These are phyloP conservation scores for Arge pagana DNA, from an alignment of 2,888 invertebrate species.

Conservation along the genomic window DNA sequence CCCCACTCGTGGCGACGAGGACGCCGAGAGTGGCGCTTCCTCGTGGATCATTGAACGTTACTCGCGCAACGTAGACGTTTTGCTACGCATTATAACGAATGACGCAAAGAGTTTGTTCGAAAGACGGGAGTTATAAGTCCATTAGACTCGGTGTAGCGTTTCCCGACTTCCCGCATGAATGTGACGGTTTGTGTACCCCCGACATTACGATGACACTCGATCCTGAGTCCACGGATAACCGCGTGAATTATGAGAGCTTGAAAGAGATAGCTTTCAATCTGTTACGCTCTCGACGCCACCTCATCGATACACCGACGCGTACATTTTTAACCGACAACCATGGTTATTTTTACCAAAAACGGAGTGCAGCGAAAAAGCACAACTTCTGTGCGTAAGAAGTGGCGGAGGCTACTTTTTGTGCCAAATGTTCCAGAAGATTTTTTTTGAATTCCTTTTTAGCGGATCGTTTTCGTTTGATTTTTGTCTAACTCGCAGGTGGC, in stretches of 20 bases:
- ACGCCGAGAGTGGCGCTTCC: too few species aligned
- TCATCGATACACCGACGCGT: slow-evolving; percentile 1
- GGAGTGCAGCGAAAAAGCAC: too few species aligned
- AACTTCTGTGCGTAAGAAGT: too few species aligned
- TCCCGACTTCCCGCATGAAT: slow-evolving; percentile 43
- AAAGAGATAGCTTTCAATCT: slow-evolving; percentile 3
- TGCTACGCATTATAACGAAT: too few species aligned
- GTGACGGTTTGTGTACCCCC: slow-evolving; percentile 12
- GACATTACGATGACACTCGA: slow-evolving; percentile 43
- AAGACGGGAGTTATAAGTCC: slow-evolving; percentile 48
- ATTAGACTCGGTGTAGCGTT: slow-evolving; percentile 52
- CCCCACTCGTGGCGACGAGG: too few species aligned
- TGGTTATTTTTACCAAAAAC: too few species aligned
- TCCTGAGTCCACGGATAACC: slow-evolving; percentile 37
- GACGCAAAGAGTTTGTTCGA: slow-evolving; percentile 15
- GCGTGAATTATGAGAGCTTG: slow-evolving; percentile 10
- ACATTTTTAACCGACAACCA: too few species aligned
- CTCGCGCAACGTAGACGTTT: too few species aligned
- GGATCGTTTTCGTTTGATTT: slow-evolving; percentile 2
- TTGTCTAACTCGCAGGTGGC: slow-evolving; percentile 72
- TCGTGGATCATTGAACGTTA: too few species aligned
- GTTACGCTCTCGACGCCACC: slow-evolving; percentile 9
- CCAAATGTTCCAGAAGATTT: too few species aligned
- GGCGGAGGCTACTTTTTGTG: too few species aligned
- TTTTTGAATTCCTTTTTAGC: not conserved